Base-by-base conservation (phyloP, 2,888 invertebrate species). In the Allolobophora icterica region DNA sequence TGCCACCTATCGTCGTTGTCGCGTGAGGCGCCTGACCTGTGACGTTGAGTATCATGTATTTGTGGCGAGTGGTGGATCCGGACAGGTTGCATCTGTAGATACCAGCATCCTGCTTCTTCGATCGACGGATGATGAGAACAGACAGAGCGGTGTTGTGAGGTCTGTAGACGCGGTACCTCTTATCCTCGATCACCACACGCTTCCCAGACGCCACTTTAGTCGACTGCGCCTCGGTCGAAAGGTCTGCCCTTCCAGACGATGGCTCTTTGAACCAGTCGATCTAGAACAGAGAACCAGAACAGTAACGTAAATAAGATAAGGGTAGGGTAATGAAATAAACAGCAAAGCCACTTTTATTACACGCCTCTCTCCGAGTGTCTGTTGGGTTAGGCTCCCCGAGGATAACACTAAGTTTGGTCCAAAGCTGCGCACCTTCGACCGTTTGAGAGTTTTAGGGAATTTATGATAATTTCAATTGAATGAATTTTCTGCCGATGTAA, bases 61-160 rank as follows among this genome's bases (percentile, higher is more conserved):
- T 93, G 91, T 93, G 93, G 34, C 93, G 90, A 40, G 93, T 93
- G 52, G 91, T 92, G 33, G 93, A 93, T 24, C 93, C 92, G 35
- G 92, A 91, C 87, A 93, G 92, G 90, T 93, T 93, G 90, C 93
- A 93, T 35, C 93, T 90, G 92, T 92, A 93, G 90, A 93, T 91
- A 45, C 93, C 93, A 1, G 93, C 92, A 90, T 93, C 93, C 89
- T 92, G 89, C 91, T 93, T 93, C 92, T 92, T 93, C 42, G 93
- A 92, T 84, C 93, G 89, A 17, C 93, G 84, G 87, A 93, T 93
- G 90, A 93, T 93, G 89, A 93, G 92, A 21, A 93, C 93, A 24
- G 93, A 93, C 34, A 93, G 92, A 21, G 93, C 93, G 40, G 91
- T 91, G 91, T 93, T 92, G 91, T 93, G 93, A 1, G 93, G 93